A percentile compares a stretch with the other conserved stretches of the same genome.
Evolutionary conservation across 1,140 invertebrate genomes (phyloP).

Genomic region (Kradibia gibbosae): DNA sequence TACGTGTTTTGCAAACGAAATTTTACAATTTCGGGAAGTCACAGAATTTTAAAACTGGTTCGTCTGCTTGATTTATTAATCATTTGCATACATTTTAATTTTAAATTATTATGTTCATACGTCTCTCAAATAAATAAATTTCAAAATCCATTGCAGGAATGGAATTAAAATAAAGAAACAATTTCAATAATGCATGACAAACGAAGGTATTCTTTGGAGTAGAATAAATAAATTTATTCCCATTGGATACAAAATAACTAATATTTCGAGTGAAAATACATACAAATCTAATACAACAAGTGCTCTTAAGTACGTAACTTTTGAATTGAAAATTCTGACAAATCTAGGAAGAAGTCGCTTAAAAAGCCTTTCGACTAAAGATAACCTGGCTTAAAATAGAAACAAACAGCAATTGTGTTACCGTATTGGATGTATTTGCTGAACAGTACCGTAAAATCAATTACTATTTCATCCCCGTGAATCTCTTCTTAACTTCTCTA

Average conservation of each 20-base stretch:
- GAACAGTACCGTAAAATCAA: slow-evolving; percentile 9
- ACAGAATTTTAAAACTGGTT: neutral
- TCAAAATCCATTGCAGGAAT: neutral
- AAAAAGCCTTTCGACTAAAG: too few species aligned
- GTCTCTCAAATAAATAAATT: neutral
- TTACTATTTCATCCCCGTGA: neutral
- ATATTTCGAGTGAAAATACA: neutral
- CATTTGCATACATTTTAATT: slow-evolving; percentile 17
- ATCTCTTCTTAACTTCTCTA: slow-evolving; percentile 22
- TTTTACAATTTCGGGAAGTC: slow-evolving; percentile 15
- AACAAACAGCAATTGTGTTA: neutral
- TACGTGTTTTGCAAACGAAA: slow-evolving; percentile 9
- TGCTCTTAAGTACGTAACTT: too few species aligned
- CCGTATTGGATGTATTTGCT: neutral
- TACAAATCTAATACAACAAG: neutral
- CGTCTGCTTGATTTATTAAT: neutral
- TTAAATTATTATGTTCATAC: neutral
- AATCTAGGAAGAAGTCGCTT: too few species aligned
- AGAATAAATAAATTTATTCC: too few species aligned
- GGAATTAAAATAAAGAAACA: neutral
- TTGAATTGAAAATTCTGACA: too few species aligned
- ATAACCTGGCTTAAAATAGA: neutral
- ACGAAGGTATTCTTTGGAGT: neutral
- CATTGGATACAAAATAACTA: too few species aligned
- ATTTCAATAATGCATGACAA: neutral